Conservation (phyloP, 2,113 vertebrate genomes). For the Dromaius novaehollandiae region DNA sequence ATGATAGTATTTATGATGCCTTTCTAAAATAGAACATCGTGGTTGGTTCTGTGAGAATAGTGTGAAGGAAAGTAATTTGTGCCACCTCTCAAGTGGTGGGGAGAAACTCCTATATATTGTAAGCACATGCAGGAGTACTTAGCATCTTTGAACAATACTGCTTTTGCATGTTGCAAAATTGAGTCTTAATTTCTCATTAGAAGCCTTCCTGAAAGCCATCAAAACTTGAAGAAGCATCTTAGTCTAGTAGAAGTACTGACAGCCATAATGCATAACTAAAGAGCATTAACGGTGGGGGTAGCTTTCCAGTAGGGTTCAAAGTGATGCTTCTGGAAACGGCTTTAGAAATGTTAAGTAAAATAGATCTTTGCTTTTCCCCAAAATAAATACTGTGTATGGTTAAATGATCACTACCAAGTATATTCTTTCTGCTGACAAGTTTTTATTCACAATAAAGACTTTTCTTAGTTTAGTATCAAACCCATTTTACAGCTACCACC, state of each 20-base stretch:
- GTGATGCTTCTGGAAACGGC: background rate
- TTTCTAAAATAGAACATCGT: background rate
- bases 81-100: no score
- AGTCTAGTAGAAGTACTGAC: background rate
- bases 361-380: background rate
- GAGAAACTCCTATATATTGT: fast-evolving
- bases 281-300: background rate
- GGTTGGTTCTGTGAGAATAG: background rate
- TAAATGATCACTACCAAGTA: background rate
- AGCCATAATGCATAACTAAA: background rate
- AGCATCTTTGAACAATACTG: background rate
- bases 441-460: background rate
- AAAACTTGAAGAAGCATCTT: background rate
- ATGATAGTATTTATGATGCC: background rate
- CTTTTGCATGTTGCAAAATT: background rate
- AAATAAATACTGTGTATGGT: background rate
- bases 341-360: background rate
- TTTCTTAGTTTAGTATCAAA: background rate
- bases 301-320: background rate
- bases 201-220: background rate
- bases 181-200: background rate
- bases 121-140: background rate
- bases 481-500: background rate
- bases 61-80: no score
- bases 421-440: background rate